These are phyloP conservation scores for Gymnocephalus cernua DNA, from an alignment of 2,113 vertebrate species.

Conservation along the genomic window DNA sequence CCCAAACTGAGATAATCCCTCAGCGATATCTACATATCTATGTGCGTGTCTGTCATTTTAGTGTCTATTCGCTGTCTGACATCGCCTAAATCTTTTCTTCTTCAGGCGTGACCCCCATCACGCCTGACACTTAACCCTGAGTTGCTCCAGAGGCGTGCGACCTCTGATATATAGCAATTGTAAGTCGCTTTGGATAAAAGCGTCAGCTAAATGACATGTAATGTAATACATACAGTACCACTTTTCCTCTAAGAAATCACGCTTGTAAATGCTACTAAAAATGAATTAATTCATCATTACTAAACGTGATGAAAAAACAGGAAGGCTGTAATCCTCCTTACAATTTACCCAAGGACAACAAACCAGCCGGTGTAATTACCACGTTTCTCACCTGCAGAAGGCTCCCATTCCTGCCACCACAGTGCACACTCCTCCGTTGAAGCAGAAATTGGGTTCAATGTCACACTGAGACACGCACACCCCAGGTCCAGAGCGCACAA, in stretches of 20 bases:
- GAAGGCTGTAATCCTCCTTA: neutral
- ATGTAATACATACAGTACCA: neutral
- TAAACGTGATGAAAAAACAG: conserved; percentile 1
- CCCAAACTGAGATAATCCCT: conserved; percentile 69
- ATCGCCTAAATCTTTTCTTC: conserved; percentile 60
- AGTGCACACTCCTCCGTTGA: conserved; percentile 79
- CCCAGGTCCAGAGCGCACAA: conserved; percentile 70
- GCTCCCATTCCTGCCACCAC: conserved; percentile 76
- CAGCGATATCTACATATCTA: conserved; percentile 56
- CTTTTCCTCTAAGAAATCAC: neutral
- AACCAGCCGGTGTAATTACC: neutral
- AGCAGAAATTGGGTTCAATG: conserved; percentile 76
- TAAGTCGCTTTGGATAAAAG: no score
- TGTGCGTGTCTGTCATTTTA: conserved; percentile 25
- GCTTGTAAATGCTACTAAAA: conserved; percentile 6
- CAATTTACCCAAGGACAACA: neutral
- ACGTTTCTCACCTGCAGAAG: conserved; percentile 77
- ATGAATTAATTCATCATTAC: neutral
- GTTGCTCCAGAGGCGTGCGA: no score
- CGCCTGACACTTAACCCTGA: no score
- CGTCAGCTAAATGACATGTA: no score
- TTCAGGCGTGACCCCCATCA: no score
- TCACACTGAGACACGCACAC: conserved; percentile 80
- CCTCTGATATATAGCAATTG: no score
- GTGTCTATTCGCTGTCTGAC: conserved; percentile 24